A percentile compares a stretch with the other conserved stretches of the same genome.
phyloP scores from a whole-genome alignment of 2,113 vertebrate species.

The Esox niger region DNA sequence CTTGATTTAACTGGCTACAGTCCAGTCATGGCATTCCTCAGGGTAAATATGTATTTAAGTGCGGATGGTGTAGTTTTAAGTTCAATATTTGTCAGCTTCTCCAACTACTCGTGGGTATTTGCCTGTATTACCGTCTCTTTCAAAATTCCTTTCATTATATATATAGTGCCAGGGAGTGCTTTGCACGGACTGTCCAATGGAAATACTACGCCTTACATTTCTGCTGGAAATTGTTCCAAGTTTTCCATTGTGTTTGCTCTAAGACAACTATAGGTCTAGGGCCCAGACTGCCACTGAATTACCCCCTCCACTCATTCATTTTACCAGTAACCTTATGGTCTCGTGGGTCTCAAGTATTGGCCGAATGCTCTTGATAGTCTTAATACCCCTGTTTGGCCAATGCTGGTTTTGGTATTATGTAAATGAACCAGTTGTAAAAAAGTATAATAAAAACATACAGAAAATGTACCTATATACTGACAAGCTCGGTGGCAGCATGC shows the following conservation, averaged over 20 bases:
- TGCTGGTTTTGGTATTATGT: too few species aligned
- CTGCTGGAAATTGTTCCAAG: neutral
- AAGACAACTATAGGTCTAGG: neutral
- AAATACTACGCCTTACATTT: neutral
- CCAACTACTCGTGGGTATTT: slow-evolving; percentile 2
- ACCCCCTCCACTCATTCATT: too few species aligned
- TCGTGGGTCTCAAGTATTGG: too few species aligned
- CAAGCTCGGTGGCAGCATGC: too few species aligned
- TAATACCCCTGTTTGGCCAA: too few species aligned
- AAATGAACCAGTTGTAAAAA: too few species aligned
- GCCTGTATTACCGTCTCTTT: neutral
- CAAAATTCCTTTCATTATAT: slow-evolving; percentile 22
- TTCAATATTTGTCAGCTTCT: slow-evolving; percentile 28
- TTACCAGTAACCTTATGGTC: too few species aligned
- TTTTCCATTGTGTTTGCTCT: neutral
- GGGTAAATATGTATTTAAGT: slow-evolving; percentile 41
- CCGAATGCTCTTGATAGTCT: too few species aligned
- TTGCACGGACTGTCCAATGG: neutral
- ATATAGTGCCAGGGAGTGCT: neutral
- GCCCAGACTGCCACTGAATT: too few species aligned
- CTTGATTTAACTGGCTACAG: slow-evolving; percentile 37
- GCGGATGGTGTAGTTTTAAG: slow-evolving; percentile 22
- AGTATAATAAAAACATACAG: too few species aligned
- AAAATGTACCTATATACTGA: too few species aligned
- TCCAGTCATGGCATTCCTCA: slow-evolving; percentile 40